Conservation (phyloP, 2,113 vertebrate genomes). For the Silurus meridionalis region DNA sequence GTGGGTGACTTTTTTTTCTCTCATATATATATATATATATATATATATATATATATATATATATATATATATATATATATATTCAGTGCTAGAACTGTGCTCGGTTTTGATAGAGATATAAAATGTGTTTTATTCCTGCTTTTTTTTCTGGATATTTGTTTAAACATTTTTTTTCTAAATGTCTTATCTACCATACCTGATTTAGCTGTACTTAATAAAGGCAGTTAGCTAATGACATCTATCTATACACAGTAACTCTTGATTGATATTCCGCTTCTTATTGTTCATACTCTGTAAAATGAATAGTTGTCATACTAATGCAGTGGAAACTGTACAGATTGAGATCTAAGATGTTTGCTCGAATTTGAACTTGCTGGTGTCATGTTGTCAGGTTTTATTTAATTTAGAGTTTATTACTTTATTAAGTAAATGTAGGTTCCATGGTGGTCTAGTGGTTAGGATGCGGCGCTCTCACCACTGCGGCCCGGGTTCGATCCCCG, state of each 20-base stretch:
- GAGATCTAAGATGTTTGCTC: background rate
- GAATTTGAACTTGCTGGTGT: background rate
- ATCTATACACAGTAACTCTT: background rate
- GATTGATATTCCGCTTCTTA: background rate
- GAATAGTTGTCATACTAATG: background rate
- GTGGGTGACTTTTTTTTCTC: constrained; percentile 69
- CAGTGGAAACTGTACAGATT: background rate
- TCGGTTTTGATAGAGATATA: background rate
- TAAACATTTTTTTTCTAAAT: no score
- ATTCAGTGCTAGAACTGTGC: background rate
- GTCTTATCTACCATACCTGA: background rate
- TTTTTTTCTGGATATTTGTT: background rate
- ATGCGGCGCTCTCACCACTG: no score
- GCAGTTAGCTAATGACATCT: background rate
- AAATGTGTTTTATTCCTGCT: background rate
- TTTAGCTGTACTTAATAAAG: background rate
- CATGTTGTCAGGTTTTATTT: background rate
- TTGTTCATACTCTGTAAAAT: background rate
- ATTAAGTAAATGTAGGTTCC: no score
- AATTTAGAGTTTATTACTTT: no score
- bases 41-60: no score
- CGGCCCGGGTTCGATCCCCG: no score
- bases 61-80: no score
- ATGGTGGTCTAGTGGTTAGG: no score
- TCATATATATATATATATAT: no score